phyloP scores from a whole-genome alignment of 2,113 vertebrate species.

The Mustela lutreola region DNA sequence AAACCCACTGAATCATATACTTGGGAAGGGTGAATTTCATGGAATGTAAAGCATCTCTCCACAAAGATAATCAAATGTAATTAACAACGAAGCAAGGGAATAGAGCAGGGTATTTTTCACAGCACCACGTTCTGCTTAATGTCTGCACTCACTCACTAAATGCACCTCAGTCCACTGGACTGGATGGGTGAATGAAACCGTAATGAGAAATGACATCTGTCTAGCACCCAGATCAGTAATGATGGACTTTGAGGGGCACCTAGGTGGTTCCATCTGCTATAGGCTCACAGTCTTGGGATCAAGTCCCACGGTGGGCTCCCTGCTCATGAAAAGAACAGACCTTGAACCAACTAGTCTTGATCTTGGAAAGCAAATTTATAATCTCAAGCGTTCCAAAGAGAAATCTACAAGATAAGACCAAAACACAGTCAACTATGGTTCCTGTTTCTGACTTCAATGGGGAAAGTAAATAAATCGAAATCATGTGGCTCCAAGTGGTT shows the following conservation, averaged over 20 bases:
- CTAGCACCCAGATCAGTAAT: background rate
- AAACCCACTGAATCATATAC: background rate
- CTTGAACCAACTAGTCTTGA: background rate
- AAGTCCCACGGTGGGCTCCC: too few species aligned
- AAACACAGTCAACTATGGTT: background rate
- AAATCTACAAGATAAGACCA: background rate
- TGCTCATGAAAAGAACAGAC: background rate
- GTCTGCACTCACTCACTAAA: background rate
- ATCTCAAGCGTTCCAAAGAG: background rate
- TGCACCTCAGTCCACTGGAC: background rate
- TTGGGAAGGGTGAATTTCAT: background rate
- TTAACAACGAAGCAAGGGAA: background rate
- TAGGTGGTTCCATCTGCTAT: too few species aligned
- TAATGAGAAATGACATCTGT: background rate
- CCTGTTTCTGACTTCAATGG: background rate
- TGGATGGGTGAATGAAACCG: background rate
- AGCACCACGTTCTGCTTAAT: background rate
- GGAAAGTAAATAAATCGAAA: background rate
- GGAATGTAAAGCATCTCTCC: background rate
- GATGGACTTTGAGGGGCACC: background rate
- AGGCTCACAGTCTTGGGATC: too few species aligned
- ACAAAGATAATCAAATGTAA: background rate
- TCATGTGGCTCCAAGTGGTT: background rate
- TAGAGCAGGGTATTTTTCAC: background rate
- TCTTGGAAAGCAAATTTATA: background rate